These are phyloP conservation scores for Chrysopilus asiliformis DNA, from an alignment of 2,888 invertebrate species.

Conservation along the genomic window DNA sequence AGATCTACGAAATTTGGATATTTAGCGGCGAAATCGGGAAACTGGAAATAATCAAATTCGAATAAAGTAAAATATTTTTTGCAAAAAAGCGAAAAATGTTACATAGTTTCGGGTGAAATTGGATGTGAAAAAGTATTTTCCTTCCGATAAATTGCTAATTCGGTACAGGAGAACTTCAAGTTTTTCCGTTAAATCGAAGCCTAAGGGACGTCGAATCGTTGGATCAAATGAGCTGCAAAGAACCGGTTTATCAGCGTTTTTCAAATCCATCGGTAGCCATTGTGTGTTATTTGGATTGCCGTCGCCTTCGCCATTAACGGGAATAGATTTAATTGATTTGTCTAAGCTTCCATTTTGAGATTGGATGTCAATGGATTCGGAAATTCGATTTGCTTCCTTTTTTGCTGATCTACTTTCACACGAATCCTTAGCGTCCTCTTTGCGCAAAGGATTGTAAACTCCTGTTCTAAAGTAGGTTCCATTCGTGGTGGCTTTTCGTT, in stretches of 20 bases:
- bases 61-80: conserved; percentile 6
- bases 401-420: background rate
- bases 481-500: conserved; percentile 25
- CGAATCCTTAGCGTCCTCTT: conserved; percentile 16
- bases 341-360: conserved; percentile 5
- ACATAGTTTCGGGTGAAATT: conserved; percentile 33
- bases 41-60: conserved; percentile 44
- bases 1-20: conserved; percentile 50
- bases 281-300: background rate
- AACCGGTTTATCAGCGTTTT: too few relatives aligned
- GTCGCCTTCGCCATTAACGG: conserved; percentile 17
- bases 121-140: conserved; percentile 28
- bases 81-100: conserved; percentile 9
- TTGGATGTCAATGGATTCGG: background rate
- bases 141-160: conserved; percentile 24
- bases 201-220: conserved; percentile 18
- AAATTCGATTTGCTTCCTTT: background rate
- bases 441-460: conserved; percentile 31
- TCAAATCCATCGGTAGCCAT: conserved; percentile 14
- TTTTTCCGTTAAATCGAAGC: conserved; percentile 22
- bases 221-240: conserved; percentile 20
- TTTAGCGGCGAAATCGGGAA: conserved; percentile 47
- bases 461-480: conserved; percentile 34
- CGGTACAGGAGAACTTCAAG: conserved; percentile 24
- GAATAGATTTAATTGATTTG: too few relatives aligned